Evolutionary conservation across 2,113 vertebrate species (phyloP).

Genomic region (Plecturocebus donacophilus): DNA sequence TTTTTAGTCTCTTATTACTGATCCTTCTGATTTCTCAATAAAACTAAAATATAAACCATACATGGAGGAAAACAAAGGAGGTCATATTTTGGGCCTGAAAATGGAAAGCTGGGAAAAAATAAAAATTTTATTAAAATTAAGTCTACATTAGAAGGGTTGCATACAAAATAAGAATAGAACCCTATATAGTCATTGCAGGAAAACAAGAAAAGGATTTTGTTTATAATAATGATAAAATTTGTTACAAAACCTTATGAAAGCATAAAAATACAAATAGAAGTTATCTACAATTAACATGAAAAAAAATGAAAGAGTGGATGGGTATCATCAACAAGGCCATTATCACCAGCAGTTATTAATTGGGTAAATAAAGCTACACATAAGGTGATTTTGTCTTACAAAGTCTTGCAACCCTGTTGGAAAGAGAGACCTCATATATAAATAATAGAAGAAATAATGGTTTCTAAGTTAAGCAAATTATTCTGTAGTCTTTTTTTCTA

Average conservation of each 20-base stretch:
- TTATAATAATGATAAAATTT: neutral
- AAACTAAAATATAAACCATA: neutral
- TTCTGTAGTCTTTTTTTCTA: neutral
- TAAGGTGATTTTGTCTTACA: neutral
- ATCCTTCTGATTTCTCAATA: conserved; percentile 20
- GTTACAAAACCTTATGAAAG: neutral
- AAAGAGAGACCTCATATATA: neutral
- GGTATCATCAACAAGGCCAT: neutral
- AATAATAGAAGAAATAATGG: neutral
- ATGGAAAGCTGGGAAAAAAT: neutral
- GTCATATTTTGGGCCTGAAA: neutral
- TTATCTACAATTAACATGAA: neutral
- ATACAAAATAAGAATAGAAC: neutral
- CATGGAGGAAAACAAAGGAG: neutral
- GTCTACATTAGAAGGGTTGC: neutral
- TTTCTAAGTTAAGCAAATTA: conserved; percentile 12
- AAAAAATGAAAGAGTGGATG: neutral
- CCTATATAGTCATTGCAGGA: neutral
- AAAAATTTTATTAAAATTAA: neutral
- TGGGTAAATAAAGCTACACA: neutral
- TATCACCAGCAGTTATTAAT: neutral
- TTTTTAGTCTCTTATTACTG: neutral
- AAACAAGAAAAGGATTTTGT: neutral
- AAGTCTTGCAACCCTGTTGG: neutral
- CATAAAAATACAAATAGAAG: neutral